Conservation (phyloP, 2,113 vertebrate species). For the Sterna hirundo region DNA sequence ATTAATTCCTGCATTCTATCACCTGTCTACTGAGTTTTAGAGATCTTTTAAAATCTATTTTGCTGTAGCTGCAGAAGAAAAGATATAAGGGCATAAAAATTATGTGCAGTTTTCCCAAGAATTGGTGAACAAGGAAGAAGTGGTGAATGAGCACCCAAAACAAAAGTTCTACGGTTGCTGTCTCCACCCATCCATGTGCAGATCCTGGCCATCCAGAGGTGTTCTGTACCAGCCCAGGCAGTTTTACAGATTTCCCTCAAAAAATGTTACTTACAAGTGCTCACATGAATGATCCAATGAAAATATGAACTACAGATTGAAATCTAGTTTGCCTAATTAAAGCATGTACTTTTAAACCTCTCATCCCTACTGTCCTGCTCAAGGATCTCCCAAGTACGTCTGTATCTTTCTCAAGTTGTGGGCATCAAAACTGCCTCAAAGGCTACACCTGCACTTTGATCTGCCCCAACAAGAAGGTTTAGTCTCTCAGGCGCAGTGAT, state of each 20-base stretch:
- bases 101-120: background rate
- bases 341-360: background rate
- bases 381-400: fast-evolving
- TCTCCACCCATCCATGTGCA: background rate
- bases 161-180: background rate
- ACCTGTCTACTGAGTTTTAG: background rate
- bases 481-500: background rate
- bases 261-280: background rate
- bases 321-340: background rate
- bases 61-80: background rate
- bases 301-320: background rate
- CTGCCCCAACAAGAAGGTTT: background rate
- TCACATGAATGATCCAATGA: background rate
- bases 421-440: background rate
- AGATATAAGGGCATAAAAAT: background rate
- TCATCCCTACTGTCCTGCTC: background rate
- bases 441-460: background rate
- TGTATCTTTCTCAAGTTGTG: background rate
- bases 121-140: background rate
- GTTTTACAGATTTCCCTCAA: background rate
- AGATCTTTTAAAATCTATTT: background rate
- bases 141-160: background rate
- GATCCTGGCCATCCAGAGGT: background rate
- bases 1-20: background rate
- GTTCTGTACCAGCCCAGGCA: background rate